A percentile compares a stretch with the other conserved stretches of the same genome.
Evolutionary conservation across 2,797 vertebrate species (phyloP).

Genomic region (Poeciliopsis presidionis): DNA sequence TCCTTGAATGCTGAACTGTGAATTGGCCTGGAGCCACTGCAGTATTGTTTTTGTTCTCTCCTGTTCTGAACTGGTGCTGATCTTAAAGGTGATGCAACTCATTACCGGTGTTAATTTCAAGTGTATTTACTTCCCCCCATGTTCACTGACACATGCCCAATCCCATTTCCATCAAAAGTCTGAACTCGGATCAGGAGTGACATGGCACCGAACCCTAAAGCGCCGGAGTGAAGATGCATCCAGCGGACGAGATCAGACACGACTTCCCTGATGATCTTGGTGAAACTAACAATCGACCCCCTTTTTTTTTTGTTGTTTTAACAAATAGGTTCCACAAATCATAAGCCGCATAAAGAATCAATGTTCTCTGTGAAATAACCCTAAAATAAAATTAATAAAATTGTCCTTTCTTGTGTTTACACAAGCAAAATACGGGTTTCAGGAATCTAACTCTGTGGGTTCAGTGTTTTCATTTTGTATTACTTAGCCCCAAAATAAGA

Average conservation of each 20-base stretch:
- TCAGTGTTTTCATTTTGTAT: neutral
- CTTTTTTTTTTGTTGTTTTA: neutral
- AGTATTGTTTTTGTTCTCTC: neutral
- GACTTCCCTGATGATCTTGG: neutral
- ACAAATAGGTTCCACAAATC: neutral
- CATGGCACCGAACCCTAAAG: neutral
- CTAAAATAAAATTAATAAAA: neutral
- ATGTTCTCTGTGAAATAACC: neutral
- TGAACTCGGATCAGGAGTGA: neutral
- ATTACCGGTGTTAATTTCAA: neutral
- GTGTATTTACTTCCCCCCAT: neutral
- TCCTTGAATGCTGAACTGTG: neutral
- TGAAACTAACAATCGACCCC: neutral
- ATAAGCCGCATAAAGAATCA: neutral
- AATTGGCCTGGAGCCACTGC: neutral
- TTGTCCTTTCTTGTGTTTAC: neutral
- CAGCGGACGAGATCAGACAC: neutral
- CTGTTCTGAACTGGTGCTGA: neutral
- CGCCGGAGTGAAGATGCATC: neutral
- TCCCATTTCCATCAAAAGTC: neutral
- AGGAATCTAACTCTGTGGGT: neutral
- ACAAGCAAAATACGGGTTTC: neutral
- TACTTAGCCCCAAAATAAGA: neutral
- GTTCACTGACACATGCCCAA: neutral
- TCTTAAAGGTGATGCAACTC: neutral